Evolutionary conservation across 1,140 invertebrate genomes (phyloP), one percentile per base, ranked within the genome.

Genomic region (Zaprionus camerounensis): DNA sequence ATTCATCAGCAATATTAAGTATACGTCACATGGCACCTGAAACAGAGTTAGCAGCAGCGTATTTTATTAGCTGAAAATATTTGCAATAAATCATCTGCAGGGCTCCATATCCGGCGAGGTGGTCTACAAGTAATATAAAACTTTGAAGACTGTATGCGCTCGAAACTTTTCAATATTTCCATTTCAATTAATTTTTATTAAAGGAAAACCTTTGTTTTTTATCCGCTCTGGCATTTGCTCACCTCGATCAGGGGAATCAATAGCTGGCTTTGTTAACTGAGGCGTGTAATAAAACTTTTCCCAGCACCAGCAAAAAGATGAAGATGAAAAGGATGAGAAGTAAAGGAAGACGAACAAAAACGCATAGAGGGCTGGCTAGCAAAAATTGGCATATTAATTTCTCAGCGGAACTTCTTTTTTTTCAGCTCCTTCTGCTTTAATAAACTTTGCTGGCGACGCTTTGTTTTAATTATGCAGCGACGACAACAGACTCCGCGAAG

Each of bases 181-280:
- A 76, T 80, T 83, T 83, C 81, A 82, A 82, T 82, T 82, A 82
- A 82, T 82, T 82, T 71, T 76, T 83, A 82, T 82, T 83, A 83
- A 76, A 83, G 76, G 76, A 57, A 68, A 79, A 68, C 26, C 55
- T 67, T 57, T 71, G 61, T 31, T n/a, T 34, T 36, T 46, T n/a
- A n/a, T 41, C 38, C 15, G 46, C 28, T 46, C n/a, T 55, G 66
- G 51, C 62, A 53, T 67, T 67, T 46, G 28, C 13, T 59, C 59
- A 66, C 61, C 80, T 71, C 49, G 46, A 51, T 46, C 38, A 53
- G 71, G 72, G 67, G 76, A 80, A 82, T 82, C 81, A 83, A 80
- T 83, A 83, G 81, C 71, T 69, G 80, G 75, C 76, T 69, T 80
- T 82, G 81, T 82, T 83, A 80, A 76, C 76, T 79, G 81, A 82